These are phyloP conservation scores for Chelon auratus DNA, from an alignment of 2,797 vertebrate species.

Conservation along the genomic window DNA sequence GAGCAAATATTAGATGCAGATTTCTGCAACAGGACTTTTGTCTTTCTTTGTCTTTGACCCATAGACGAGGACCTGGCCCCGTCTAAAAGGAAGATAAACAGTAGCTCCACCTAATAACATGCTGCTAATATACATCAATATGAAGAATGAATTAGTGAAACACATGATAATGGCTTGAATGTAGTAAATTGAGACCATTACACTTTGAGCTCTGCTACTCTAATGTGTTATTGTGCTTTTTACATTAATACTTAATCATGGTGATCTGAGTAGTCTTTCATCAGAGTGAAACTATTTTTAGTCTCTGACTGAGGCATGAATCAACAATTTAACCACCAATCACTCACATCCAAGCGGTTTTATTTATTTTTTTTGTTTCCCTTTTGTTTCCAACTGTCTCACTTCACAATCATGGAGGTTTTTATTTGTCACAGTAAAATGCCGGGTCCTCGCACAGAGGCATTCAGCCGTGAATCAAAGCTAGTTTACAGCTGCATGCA, in stretches of 20 bases:
- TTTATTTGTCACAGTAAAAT: slow-evolving; percentile 29
- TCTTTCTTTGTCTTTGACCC: neutral
- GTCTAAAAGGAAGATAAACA: neutral
- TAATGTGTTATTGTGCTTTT: neutral
- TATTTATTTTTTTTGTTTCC: neutral
- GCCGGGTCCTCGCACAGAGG: slow-evolving; percentile 8
- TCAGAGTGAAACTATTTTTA: neutral
- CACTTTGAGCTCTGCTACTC: neutral
- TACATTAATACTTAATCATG: neutral
- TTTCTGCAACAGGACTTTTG: neutral
- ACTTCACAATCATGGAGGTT: neutral
- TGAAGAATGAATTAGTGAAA: neutral
- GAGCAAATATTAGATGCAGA: neutral
- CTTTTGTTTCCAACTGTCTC: slow-evolving; percentile 26
- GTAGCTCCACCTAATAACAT: neutral
- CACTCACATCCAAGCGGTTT: slow-evolving; percentile 16
- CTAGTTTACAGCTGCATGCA: slow-evolving; percentile 59
- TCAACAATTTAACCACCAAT: neutral
- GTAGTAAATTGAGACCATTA: neutral
- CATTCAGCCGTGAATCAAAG: slow-evolving; percentile 53
- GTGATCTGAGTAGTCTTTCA: neutral
- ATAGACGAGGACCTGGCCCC: neutral
- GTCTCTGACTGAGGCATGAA: slow-evolving; percentile 1
- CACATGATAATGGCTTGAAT: neutral
- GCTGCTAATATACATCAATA: neutral